These are phyloP conservation scores for Drosophila algonquin DNA, from an alignment of 2,888 invertebrate genomes.

Conservation along the genomic window DNA sequence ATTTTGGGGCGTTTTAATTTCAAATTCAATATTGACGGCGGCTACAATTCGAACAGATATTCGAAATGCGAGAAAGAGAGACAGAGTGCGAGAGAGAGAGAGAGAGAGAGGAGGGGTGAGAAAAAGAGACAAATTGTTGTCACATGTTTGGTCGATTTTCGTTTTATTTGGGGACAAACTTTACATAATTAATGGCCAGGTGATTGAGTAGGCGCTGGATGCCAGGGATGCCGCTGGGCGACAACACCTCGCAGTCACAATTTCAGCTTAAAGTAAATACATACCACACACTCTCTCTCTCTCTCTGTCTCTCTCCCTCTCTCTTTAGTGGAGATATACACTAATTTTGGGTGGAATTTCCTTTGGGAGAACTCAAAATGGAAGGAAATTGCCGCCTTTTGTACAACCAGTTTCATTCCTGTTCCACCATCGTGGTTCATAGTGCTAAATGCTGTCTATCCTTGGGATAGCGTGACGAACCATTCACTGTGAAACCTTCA, in stretches of 20 bases:
- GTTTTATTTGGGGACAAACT: constrained; percentile 67
- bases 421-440: not conserved
- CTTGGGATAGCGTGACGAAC: constrained; percentile 41
- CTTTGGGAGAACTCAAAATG: not conserved
- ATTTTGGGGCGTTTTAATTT: constrained; percentile 70
- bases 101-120: constrained; percentile 13
- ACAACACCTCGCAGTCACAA: no score
- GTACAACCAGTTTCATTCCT: not conserved
- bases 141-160: constrained; percentile 67
- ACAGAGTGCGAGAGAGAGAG: not conserved
- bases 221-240: not conserved
- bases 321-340: not conserved
- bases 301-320: not conserved
- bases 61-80: not conserved
- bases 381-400: not conserved
- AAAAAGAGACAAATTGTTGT: constrained; percentile 62
- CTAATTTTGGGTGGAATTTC: not conserved
- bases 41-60: constrained; percentile 24
- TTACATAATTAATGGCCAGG: constrained; percentile 68
- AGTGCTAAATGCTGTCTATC: constrained; percentile 33
- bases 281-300: not conserved
- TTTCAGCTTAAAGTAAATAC: not conserved
- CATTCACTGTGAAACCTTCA: constrained; percentile 30
- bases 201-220: constrained; percentile 10
- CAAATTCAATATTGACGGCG: constrained; percentile 78